Base-by-base conservation (phyloP, 2,888 invertebrate genomes). In the Fissipunctia ypsillon region DNA sequence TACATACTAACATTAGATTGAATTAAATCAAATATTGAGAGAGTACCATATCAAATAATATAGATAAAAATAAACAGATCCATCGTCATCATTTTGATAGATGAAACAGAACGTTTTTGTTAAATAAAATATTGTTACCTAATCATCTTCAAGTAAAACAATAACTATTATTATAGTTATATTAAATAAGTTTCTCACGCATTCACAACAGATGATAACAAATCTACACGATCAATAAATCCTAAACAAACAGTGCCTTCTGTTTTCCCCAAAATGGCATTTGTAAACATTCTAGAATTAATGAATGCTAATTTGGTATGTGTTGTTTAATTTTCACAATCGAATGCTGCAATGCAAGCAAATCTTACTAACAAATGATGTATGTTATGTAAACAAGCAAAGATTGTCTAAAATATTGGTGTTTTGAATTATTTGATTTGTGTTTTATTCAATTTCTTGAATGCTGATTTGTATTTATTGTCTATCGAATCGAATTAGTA, bases 241-340 rank as follows among this genome's bases (percentile, higher is more conserved):
- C n/a, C 3, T 28, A 60, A 31, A 35, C 31, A 63, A n/a, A 63
- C 60, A 43, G 9, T 6, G 41, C 7, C 12, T 28, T 63, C 52
- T 45, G 50, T 77, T 69, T 69, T 31, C 22, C 16, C 6, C 7
- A 57, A 59, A 57, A 31, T 28, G 6, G 56, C 43, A 45, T 57
- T 77, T 57, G 50, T 70, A 50, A 66, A 65, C 54, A 65, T 48
- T 50, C 19, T 43, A 45, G 41, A 54, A 43, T 43, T 4, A 28
- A 22, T 43, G 14, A 43, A 41, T 73, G 64, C n/a, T 48, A 25
- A 65, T 75, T 48, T 48, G 48, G n/a, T 60, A 31, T 50, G n/a
- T 72, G 79, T n/a, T 66, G 72, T 66, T 78, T 78, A 60, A 63
- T 73, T 76, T 76, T 72, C 52, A 67, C 59, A 80, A 85, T 76